Conservation (phyloP, 1,140 invertebrate genomes). For the Diachasma alloeum region DNA sequence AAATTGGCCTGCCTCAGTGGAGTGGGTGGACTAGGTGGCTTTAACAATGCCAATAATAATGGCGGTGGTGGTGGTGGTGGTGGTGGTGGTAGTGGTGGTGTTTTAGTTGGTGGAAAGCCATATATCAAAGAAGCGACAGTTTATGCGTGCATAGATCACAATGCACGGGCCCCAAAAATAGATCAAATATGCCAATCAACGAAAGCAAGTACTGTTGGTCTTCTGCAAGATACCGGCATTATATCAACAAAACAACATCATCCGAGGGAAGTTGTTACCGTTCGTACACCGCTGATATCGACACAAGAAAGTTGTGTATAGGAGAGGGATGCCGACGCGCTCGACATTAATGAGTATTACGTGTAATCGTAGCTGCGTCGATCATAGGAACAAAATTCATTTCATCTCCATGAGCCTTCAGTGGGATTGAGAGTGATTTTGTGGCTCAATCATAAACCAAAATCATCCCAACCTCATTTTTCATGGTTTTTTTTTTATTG, state of each 20-base stretch:
- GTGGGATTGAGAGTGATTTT: too few species aligned
- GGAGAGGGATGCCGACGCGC: slow-evolving; percentile 62
- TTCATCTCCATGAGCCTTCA: background rate
- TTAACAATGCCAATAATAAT: slow-evolving; percentile 51
- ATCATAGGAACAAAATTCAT: slow-evolving; percentile 2
- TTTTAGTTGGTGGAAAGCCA: slow-evolving; percentile 56
- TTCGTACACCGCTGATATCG: slow-evolving; percentile 81
- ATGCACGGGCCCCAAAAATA: slow-evolving; percentile 51
- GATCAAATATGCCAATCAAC: slow-evolving; percentile 43
- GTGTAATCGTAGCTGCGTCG: slow-evolving; percentile 59
- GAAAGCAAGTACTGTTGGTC: slow-evolving; percentile 16
- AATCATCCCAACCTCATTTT: background rate
- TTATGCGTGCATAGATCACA: slow-evolving; percentile 77
- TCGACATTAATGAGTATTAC: slow-evolving; percentile 65
- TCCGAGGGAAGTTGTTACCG: slow-evolving; percentile 80
- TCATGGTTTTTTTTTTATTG: background rate
- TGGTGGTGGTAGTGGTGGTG: slow-evolving; percentile 51
- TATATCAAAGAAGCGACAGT: slow-evolving; percentile 68
- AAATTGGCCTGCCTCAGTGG: slow-evolving; percentile 52
- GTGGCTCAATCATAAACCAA: background rate
- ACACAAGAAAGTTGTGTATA: slow-evolving; percentile 89
- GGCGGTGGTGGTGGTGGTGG: slow-evolving; percentile 52
- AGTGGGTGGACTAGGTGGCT: slow-evolving; percentile 42
- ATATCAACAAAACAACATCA: slow-evolving; percentile 58
- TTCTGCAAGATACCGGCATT: slow-evolving; percentile 45